Conservation (phyloP, 2,113 vertebrate species). For the Octodon degus region DNA sequence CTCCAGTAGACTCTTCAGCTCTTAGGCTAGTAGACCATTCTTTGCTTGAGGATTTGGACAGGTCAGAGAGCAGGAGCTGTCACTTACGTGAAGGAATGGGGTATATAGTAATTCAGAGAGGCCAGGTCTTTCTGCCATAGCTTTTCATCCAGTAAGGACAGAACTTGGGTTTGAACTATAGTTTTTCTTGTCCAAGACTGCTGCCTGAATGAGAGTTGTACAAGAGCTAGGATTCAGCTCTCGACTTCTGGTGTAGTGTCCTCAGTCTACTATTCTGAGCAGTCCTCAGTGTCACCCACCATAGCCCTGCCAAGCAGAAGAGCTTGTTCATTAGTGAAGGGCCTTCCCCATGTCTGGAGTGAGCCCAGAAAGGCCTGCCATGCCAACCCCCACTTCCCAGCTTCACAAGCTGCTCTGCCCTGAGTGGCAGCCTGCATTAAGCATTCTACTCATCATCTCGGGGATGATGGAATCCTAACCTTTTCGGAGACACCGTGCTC, state of each 20-base stretch:
- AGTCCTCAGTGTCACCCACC: slow-evolving; percentile 13
- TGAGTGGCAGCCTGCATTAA: slow-evolving; percentile 77
- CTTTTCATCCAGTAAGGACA: background rate
- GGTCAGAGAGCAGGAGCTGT: slow-evolving; percentile 9
- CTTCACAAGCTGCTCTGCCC: slow-evolving; percentile 5
- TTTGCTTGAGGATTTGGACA: background rate
- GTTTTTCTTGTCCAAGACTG: background rate
- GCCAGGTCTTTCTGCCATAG: background rate
- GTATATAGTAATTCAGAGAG: background rate
- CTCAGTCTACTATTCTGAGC: background rate
- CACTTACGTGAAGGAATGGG: background rate
- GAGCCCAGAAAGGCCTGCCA: slow-evolving; percentile 9
- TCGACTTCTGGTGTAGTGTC: background rate
- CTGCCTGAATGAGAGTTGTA: slow-evolving; percentile 34
- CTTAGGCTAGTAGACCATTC: background rate
- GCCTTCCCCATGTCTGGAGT: slow-evolving; percentile 27
- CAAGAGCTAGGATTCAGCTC: background rate
- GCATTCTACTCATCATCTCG: slow-evolving; percentile 75
- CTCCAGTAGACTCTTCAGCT: slow-evolving; percentile 24
- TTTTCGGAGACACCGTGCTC: slow-evolving; percentile 78
- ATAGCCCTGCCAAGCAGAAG: slow-evolving; percentile 12
- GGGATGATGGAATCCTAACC: slow-evolving; percentile 84
- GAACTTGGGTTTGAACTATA: background rate
- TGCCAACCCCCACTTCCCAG: background rate
- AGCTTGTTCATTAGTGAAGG: slow-evolving; percentile 61